Percentiles rank a stretch among this genome's conserved stretches.
These are phyloP conservation scores for Jaculus jaculus DNA, from an alignment of 2,113 vertebrate species.

Conservation along the genomic window DNA sequence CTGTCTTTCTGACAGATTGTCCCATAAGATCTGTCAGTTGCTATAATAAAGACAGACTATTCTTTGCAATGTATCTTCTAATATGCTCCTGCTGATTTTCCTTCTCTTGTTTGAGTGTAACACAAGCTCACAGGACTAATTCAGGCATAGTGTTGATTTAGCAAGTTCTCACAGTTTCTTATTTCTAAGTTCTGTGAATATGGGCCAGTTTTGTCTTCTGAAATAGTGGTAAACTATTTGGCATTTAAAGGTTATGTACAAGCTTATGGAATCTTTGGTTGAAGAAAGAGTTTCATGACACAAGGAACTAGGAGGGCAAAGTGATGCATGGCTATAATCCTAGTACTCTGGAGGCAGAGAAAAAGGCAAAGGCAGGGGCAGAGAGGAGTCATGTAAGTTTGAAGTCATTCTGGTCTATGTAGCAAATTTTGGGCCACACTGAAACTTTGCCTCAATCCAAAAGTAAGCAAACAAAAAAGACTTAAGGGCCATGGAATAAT, in stretches of 20 bases:
- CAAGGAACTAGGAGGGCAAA: not conserved
- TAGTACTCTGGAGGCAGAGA: too few species aligned
- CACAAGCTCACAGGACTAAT: not conserved
- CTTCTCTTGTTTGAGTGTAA: not conserved
- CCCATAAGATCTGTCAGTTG: not conserved
- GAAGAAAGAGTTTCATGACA: not conserved
- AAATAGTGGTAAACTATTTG: not conserved
- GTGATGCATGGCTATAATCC: fast-evolving
- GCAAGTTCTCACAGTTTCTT: not conserved
- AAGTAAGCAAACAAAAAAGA: too few species aligned
- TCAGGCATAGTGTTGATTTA: not conserved
- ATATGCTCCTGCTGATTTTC: not conserved
- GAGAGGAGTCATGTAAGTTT: not conserved
- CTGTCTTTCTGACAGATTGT: not conserved
- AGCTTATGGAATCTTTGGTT: not conserved
- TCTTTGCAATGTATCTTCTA: not conserved
- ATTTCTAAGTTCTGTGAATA: not conserved
- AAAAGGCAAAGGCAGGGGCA: not conserved
- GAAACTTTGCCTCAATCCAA: too few species aligned
- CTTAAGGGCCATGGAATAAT: too few species aligned
- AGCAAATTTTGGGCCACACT: too few species aligned
- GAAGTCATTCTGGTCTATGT: not conserved
- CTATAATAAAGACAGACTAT: not conserved
- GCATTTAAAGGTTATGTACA: not conserved
- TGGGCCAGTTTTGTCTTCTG: not conserved